Conservation (phyloP, 30 jellyfish, hydroid and myxozoan species). For the Turritopsis dohrnii region DNA sequence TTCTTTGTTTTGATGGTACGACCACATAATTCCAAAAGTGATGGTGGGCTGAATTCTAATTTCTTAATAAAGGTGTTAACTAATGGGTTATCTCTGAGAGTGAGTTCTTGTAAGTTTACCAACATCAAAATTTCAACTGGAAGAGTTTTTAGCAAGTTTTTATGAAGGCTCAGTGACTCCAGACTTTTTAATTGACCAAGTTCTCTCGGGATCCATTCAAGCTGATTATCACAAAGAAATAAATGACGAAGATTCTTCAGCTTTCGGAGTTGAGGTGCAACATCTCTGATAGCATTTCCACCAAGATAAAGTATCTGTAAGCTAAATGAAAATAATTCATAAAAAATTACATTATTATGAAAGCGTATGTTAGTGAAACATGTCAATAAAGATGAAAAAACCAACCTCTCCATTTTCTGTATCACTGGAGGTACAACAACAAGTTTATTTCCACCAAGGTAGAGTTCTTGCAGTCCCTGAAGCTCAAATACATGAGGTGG, state of each 20-base stretch:
- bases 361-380: no score
- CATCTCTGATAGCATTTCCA: conserved; percentile 51
- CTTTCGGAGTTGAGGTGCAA: conserved; percentile 59
- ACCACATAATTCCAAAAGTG: conserved; percentile 92
- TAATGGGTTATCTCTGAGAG: conserved; percentile 92
- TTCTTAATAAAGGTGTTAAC: conserved; percentile 83
- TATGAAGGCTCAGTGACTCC: conserved; percentile 86
- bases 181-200: conserved; percentile 78
- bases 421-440: conserved; percentile 51
- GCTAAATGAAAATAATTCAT: conserved; percentile 38
- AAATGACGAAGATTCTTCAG: conserved; percentile 63
- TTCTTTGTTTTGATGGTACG: conserved; percentile 55
- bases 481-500: conserved; percentile 69
- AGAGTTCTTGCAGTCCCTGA: conserved; percentile 57
- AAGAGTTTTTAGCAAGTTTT: conserved; percentile 65
- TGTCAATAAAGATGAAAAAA: background rate
- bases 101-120: conserved; percentile 73
- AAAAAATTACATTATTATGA: no score
- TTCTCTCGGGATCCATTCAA: conserved; percentile 70
- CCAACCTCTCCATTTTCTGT: conserved; percentile 57
- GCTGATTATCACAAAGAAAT: conserved; percentile 82
- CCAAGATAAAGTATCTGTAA: conserved; percentile 91
- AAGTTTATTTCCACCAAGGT: conserved; percentile 86
- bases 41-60: conserved; percentile 91
- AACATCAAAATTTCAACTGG: conserved; percentile 93